phyloP scores from a whole-genome alignment of 2,113 vertebrate species.

The Chauna torquata region DNA sequence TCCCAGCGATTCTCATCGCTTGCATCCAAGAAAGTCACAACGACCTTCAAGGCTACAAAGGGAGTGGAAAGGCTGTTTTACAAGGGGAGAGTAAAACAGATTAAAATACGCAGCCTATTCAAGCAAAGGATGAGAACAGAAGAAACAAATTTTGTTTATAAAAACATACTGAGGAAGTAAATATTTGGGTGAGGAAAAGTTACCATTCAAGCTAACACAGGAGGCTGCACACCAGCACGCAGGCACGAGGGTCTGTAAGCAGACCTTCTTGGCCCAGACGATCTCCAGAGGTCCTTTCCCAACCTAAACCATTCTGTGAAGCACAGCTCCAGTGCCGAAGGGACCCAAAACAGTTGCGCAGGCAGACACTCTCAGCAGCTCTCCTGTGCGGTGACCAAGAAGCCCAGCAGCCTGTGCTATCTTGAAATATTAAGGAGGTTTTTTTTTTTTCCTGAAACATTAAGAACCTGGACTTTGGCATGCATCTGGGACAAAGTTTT shows the following conservation, averaged over 20 bases:
- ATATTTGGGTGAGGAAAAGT: background rate
- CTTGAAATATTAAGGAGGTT: rapidly evolving
- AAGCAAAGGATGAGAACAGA: background rate
- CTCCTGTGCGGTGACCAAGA: background rate
- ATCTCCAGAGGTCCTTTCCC: background rate
- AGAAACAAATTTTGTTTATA: background rate
- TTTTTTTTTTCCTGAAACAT: background rate
- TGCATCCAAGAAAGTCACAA: background rate
- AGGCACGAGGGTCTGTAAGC: background rate
- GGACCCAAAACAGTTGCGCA: background rate
- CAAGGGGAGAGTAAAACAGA: background rate
- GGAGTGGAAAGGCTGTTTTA: background rate
- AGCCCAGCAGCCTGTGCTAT: background rate
- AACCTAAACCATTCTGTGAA: background rate
- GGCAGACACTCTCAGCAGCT: background rate
- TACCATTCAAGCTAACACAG: background rate
- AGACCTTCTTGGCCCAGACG: no score
- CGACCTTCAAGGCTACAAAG: background rate
- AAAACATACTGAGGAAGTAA: background rate
- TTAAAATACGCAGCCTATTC: background rate
- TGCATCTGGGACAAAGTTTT: background rate
- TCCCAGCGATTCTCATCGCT: background rate
- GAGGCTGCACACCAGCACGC: background rate
- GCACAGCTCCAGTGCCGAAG: background rate
- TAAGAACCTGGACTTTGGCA: background rate